Conservation (phyloP, 2,113 vertebrate genomes). For the Bungarus multicinctus region DNA sequence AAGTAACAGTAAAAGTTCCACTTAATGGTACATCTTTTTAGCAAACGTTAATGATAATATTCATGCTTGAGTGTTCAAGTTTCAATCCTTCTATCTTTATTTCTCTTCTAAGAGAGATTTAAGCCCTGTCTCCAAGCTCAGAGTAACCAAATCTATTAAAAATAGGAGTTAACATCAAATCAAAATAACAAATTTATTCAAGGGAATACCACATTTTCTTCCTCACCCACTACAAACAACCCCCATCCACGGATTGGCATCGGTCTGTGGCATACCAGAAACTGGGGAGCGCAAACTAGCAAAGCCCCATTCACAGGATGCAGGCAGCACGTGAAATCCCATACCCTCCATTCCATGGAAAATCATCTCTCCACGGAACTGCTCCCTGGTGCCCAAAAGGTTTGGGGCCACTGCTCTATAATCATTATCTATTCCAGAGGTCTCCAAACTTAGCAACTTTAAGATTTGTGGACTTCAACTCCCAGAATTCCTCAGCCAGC, state of each 20-base stretch:
- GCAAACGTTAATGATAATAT: background rate
- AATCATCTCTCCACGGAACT: background rate
- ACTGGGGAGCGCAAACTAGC: background rate
- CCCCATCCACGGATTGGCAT: background rate
- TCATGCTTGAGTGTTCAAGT: background rate
- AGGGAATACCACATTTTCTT: background rate
- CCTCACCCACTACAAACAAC: background rate
- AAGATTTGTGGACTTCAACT: no score
- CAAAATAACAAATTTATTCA: background rate
- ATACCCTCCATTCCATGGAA: background rate
- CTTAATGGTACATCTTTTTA: background rate
- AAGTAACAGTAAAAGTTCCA: background rate
- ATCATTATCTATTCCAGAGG: background rate
- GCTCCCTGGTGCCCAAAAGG: background rate
- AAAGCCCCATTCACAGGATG: background rate
- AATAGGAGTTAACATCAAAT: background rate
- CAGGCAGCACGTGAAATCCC: background rate
- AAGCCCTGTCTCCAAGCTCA: background rate
- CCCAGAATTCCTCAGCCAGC: no score
- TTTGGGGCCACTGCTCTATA: background rate
- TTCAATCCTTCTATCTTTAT: background rate
- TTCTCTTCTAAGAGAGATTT: background rate
- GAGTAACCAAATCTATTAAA: background rate
- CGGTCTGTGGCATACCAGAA: background rate
- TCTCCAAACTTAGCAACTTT: no score